Evolutionary conservation across 2,888 invertebrate species (phyloP).

Genomic region (Therioaphis trifolii): DNA sequence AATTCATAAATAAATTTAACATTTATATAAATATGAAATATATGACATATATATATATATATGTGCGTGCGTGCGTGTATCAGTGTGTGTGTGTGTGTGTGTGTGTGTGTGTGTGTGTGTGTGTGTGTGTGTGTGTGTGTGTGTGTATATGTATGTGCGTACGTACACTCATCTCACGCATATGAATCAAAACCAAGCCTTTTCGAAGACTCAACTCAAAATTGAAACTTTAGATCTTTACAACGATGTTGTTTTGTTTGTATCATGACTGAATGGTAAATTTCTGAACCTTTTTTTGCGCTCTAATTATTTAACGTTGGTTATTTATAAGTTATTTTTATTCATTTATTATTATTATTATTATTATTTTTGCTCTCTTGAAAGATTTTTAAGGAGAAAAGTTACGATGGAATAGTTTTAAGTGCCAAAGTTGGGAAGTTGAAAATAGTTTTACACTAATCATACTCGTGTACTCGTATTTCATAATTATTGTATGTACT

Average conservation of each 20-base stretch:
- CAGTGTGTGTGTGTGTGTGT: too few species aligned
- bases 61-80: too few species aligned
- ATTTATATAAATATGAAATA: too few species aligned
- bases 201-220: background rate
- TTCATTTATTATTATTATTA: background rate
- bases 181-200: background rate
- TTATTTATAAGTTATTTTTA: background rate
- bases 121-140: too few species aligned
- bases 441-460: background rate
- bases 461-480: too few species aligned
- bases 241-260: background rate
- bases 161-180: too few species aligned
- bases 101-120: too few species aligned
- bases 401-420: background rate
- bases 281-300: constrained; percentile 2
- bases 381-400: background rate
- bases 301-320: background rate
- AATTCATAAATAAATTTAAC: too few species aligned
- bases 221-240: background rate
- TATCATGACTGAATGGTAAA: background rate
- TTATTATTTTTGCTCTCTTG: background rate
- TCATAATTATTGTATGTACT: too few species aligned
- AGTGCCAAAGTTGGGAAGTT: background rate
- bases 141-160: too few species aligned
- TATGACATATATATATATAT: too few species aligned